Base-by-base conservation (phyloP, 1,140 invertebrate genomes). In the Sarcophaga bullata region DNA sequence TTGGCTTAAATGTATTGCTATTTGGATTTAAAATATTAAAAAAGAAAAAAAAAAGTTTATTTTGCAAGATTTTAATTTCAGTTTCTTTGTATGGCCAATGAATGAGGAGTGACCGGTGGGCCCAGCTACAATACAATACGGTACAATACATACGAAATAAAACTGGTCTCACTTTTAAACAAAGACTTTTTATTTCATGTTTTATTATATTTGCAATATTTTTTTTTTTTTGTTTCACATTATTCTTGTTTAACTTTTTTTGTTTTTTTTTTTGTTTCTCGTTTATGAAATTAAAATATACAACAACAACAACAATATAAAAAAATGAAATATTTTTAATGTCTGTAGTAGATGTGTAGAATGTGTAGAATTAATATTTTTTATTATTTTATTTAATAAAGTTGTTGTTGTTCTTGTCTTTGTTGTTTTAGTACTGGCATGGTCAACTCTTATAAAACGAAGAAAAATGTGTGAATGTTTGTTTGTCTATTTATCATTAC, bases 101-200 rank as follows among this genome's bases (percentile, higher is more conserved):
- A n/a, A n/a, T n/a, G n/a, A n/a, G n/a, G n/a, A 58, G 54, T 58
- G 15, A 13, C n/a, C 54, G 13, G 54, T 58, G 4, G n/a, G 11
- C 54, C 25, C 54, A 58, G 54, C n/a, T 58, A 7, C 13, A 54
- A 4, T 54, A 54, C 10, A n/a, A n/a, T n/a, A n/a, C n/a, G n/a
- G 10, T 54, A 13, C 10, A 58, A 58, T 58, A 58, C 54, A 15
- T n/a, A n/a, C 54, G 15, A 15, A 58, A 15, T 58, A n/a, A 58
- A 58, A 58, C 54, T 58, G 54, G 54, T 58, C 54, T 58, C 54
- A 58, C 54, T 58, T 58, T 58, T 58, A 58, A 58, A 58, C 54
- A 58, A 58, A 58, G 54, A 58, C 11, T 58, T 58, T 54, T 58
- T n/a, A 58, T 58, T 13, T n/a, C 15, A 58, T 58, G 7, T 4